Percentiles rank a stretch among this genome's conserved stretches.
phyloP scores from a whole-genome alignment of 1,140 invertebrate genomes.

The Anastatus disparis region DNA sequence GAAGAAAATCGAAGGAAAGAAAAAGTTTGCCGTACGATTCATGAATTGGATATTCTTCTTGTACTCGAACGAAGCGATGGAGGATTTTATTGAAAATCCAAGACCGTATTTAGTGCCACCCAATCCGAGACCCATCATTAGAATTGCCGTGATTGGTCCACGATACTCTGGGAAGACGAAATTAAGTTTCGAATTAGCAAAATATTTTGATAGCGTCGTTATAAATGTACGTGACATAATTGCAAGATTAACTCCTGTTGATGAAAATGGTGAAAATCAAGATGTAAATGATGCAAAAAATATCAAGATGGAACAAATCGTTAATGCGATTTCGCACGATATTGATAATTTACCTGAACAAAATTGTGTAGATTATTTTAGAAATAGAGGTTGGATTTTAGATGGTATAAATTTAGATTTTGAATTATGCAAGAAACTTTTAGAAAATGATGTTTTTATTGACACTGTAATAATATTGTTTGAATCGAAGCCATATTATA shows the following conservation, averaged over 20 bases:
- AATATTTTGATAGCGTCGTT: constrained; percentile 51
- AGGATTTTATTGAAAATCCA: constrained; percentile 70
- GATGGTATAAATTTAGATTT: constrained; percentile 67
- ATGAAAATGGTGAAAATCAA: neutral
- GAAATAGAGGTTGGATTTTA: constrained; percentile 69
- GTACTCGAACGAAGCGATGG: constrained; percentile 60
- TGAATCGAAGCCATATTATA: constrained; percentile 57
- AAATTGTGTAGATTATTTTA: constrained; percentile 41
- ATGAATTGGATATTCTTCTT: constrained; percentile 71
- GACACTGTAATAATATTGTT: constrained; percentile 68
- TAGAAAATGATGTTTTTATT: constrained; percentile 60
- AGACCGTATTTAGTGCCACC: constrained; percentile 65
- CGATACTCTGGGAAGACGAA: constrained; percentile 58
- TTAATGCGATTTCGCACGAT: constrained; percentile 57
- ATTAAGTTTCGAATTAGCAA: constrained; percentile 54
- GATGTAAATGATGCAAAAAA: neutral
- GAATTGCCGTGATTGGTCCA: constrained; percentile 64
- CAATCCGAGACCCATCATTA: constrained; percentile 57
- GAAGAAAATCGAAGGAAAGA: constrained; percentile 58
- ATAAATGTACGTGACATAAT: constrained; percentile 45
- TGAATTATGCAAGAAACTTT: constrained; percentile 64
- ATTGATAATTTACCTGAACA: constrained; percentile 53
- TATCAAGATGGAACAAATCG: constrained; percentile 54
- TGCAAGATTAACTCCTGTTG: neutral
- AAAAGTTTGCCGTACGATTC: constrained; percentile 68